Evolutionary conservation across 2,888 invertebrate genomes (phyloP), one percentile per base, ranked within the genome.

Genomic region (Pristionchus maxplancki): DNA sequence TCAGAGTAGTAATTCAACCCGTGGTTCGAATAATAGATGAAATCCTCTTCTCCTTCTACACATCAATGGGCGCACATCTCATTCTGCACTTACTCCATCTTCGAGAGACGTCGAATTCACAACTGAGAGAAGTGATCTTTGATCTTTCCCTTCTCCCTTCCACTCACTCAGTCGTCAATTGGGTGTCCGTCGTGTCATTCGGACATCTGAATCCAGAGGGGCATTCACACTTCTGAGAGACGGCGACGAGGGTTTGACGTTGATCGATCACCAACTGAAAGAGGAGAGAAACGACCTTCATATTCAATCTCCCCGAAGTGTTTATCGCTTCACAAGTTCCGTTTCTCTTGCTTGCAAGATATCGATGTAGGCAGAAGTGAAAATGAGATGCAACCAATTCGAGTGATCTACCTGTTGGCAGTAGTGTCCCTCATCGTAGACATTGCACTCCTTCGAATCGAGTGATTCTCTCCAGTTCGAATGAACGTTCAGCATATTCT

Each of bases 261-360:
- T 48, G 31, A 31, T 88, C 88, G 83, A 88, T 88, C 0, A 88
- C 31, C 67, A 88, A 81, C 88, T 88, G 67, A 87, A 58, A 58
- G 58, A 24, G 58, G 58, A 17, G 31, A 34, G 67, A 67, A 34
- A 31, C 13, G 64, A 28, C 64, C 64, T 28, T 28, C n/a, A 64
- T 28, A 11, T 28, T 11, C n/a, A 28, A 24, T 28, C 24, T 5
- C 1, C 28, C 20, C 1, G n/a, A 64, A 17, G 11, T 28, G n/a
- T 64, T 64, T n/a, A n/a, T 5, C 28, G 64, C 64, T 64, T n/a
- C n/a, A 64, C 64, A 64, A 4, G 64, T 64, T 64, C 20, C 50
- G 20, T 20, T 50, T 50, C 50, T n/a, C 50, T 50, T 17, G 20
- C 20, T 15, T 50, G 50, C 20, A 17, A 50, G 50, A 50, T 50